Evolutionary conservation across 2,797 vertebrate species (phyloP).

Genomic region (Pyrocephalus nanus): DNA sequence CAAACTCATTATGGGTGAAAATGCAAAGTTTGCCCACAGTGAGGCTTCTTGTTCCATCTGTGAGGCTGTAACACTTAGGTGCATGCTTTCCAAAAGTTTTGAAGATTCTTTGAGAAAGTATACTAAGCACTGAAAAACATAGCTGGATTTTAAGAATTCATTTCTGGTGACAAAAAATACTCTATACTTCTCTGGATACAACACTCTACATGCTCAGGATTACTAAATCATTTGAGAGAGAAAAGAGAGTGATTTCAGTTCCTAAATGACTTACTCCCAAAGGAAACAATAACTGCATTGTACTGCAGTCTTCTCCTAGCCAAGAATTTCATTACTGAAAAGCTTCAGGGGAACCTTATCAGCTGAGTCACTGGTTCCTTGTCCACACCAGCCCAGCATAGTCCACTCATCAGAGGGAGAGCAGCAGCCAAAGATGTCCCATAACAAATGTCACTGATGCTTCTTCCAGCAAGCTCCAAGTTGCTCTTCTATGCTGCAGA

Average conservation of each 20-base stretch:
- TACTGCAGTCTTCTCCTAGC: not conserved
- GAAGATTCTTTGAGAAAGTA: not conserved
- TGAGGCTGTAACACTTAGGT: not conserved
- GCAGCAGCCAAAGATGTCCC: not conserved
- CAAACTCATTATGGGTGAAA: not conserved
- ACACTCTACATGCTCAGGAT: not conserved
- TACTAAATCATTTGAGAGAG: not conserved
- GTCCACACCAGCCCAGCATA: not conserved
- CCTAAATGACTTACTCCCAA: not conserved
- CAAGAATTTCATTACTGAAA: not conserved
- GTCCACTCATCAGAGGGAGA: not conserved
- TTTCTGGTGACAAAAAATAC: not conserved
- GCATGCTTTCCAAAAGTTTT: not conserved
- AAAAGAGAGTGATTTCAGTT: not conserved
- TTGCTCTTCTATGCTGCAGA: not conserved
- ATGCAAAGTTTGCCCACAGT: not conserved
- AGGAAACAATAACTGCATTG: not conserved
- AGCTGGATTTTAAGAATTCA: not conserved
- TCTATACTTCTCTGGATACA: not conserved
- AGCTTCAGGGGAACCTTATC: not conserved
- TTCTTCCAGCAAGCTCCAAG: not conserved
- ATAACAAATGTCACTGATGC: not conserved
- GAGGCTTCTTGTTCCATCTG: not conserved
- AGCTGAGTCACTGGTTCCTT: not conserved
- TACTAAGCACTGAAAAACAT: not conserved